Conservation (phyloP, 1,140 invertebrate species). For the Argopecten irradians region DNA sequence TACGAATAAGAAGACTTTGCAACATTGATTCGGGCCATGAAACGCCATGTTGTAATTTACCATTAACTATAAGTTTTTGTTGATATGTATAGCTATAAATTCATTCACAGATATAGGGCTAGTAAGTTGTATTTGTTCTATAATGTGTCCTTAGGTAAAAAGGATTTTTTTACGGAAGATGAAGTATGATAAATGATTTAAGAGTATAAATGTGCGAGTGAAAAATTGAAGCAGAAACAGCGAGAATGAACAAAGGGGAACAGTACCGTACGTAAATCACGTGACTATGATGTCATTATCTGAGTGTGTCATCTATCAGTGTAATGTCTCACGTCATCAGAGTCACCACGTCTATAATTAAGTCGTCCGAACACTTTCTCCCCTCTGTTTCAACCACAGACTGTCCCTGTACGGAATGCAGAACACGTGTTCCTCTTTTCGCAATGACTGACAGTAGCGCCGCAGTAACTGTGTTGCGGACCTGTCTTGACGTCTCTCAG, state of each 20-base stretch:
- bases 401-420: background rate
- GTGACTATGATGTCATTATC: slow-evolving; percentile 9
- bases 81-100: no score
- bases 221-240: background rate
- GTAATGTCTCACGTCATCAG: slow-evolving; percentile 8
- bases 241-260: background rate
- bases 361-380: background rate
- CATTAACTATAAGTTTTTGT: no score
- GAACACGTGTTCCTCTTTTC: slow-evolving; percentile 4
- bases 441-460: slow-evolving; percentile 12
- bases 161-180: no score
- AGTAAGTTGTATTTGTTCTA: no score
- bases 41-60: no score
- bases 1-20: no score
- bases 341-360: background rate
- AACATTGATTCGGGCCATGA: no score
- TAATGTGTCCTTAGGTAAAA: no score
- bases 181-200: no score
- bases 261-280: background rate
- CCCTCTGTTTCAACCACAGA: background rate
- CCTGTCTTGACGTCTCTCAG: slow-evolving; percentile 20
- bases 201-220: background rate
- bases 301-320: background rate
- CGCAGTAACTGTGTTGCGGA: slow-evolving; percentile 20
- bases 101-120: no score